Conservation (phyloP, 2,888 invertebrate genomes). For the Dryobotodes eremita region DNA sequence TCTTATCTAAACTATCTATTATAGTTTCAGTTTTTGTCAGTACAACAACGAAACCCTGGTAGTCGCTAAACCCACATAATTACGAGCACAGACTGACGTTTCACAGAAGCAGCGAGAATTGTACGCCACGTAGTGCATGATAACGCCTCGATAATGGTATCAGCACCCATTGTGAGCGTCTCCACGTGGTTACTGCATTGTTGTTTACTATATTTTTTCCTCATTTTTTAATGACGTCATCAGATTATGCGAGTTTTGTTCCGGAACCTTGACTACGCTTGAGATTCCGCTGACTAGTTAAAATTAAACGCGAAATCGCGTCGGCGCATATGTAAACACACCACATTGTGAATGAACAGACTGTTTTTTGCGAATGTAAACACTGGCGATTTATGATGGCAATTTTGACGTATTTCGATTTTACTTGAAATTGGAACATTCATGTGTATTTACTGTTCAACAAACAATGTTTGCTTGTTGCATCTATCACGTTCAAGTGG, state of each 20-base stretch:
- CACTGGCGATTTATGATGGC: conserved; percentile 50
- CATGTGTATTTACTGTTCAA: conserved; percentile 35
- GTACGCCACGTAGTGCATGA: conserved; percentile 79
- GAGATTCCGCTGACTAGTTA: conserved; percentile 57
- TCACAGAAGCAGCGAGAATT: conserved; percentile 86
- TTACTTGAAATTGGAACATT: conserved; percentile 35
- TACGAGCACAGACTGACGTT: conserved; percentile 76
- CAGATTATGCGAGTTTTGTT: conserved; percentile 45
- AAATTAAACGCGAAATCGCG: conserved; percentile 51
- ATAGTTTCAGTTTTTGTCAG: conserved; percentile 55
- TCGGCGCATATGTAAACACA: conserved; percentile 49
- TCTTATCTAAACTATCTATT: conserved; percentile 59
- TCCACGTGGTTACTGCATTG: conserved; percentile 69
- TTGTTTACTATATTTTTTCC: conserved; percentile 70
- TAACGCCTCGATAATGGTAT: conserved; percentile 85
- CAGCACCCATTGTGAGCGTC: conserved; percentile 74
- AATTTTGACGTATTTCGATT: conserved; percentile 54
- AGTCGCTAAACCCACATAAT: conserved; percentile 73
- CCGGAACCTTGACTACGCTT: conserved; percentile 56
- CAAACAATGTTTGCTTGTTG: conserved; percentile 16
- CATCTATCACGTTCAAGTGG: conserved; percentile 13
- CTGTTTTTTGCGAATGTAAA: conserved; percentile 61
- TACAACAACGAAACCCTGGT: conserved; percentile 59
- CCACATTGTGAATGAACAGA: conserved; percentile 62
- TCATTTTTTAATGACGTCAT: conserved; percentile 59